Evolutionary conservation across 2,888 invertebrate genomes (phyloP), one percentile per base, ranked within the genome.

Genomic region (Dexiosoma caninum): DNA sequence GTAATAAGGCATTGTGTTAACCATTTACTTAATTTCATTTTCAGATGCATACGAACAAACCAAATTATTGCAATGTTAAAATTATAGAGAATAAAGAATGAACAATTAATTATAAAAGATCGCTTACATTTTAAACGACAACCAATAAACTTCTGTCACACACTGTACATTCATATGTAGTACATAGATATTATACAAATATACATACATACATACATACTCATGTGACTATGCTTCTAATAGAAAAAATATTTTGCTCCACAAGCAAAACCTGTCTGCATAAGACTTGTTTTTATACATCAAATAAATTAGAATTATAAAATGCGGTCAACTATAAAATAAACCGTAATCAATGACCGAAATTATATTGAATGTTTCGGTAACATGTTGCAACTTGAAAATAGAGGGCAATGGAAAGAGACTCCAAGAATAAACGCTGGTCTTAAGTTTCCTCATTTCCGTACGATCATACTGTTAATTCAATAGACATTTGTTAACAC

Each of bases 261-360:
- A 70, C 46, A 57, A 44, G 46, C 9, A 46, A 57, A 70, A 70
- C 57, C 57, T 57, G 69, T 40, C 53, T 69, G n/a, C 40, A 23
- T 35, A 21, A 69, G 69, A 69, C 55, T 55, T 42, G 69, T 57
- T 69, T 69, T 51, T 51, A 30, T 9, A 51, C 35, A 46, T 42
- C 23, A 64, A 72, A 72, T 76, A 76, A 81, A 81, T 81, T 67
- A 72, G 72, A 72, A 72, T 69, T 72, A 76, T 77, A 81, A 75
- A 83, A 83, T 82, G 83, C 82, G 83, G 83, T 82, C 83, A 83
- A 82, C 77, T 81, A 67, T 77, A 75, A 79, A 79, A 81, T 69
- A 69, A 69, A 82, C 83, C 81, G 82, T 82, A 83, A 79, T 79
- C 82, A 82, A 82, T 83, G 82, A 83, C 81, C 81, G 82, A 83